phyloP scores from a whole-genome alignment of 1,140 invertebrate species.

The Oedothorax gibbosus region DNA sequence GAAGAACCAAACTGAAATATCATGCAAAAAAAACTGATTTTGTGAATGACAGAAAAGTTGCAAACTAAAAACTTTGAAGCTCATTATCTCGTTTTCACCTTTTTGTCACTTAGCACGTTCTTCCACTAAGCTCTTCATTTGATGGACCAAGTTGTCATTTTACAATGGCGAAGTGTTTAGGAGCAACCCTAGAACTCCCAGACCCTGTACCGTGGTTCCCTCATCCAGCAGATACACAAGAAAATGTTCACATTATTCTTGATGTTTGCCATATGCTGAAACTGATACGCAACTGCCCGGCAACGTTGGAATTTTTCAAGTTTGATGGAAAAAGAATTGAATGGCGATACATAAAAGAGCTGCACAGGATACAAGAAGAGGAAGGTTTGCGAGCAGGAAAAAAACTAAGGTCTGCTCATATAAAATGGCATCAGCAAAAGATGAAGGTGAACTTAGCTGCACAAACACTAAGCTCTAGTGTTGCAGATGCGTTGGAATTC shows the following conservation, averaged over 20 bases:
- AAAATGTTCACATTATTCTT: neutral
- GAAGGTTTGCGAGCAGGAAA: neutral
- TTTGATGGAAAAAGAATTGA: neutral
- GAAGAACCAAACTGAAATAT: too few relatives aligned
- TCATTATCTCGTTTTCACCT: too few relatives aligned
- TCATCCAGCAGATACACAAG: neutral
- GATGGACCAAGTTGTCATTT: neutral
- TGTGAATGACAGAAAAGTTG: too few relatives aligned
- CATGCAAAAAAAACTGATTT: too few relatives aligned
- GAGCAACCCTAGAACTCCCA: neutral
- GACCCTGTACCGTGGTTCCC: neutral
- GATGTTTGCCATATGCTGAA: conserved; percentile 6
- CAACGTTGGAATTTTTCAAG: neutral
- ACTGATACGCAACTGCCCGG: neutral
- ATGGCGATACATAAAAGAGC: neutral
- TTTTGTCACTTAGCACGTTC: too few relatives aligned
- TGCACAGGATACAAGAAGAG: neutral
- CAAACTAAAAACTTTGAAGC: too few relatives aligned
- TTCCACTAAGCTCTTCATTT: too few relatives aligned
- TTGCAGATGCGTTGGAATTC: too few relatives aligned
- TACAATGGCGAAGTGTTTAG: neutral
- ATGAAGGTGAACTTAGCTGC: conserved; percentile 1
- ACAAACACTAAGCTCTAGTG: too few relatives aligned
- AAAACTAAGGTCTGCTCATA: neutral
- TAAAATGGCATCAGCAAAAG: neutral